These are phyloP conservation scores for Sebastes hubbsi DNA, from an alignment of 2,797 vertebrate species.

Conservation along the genomic window DNA sequence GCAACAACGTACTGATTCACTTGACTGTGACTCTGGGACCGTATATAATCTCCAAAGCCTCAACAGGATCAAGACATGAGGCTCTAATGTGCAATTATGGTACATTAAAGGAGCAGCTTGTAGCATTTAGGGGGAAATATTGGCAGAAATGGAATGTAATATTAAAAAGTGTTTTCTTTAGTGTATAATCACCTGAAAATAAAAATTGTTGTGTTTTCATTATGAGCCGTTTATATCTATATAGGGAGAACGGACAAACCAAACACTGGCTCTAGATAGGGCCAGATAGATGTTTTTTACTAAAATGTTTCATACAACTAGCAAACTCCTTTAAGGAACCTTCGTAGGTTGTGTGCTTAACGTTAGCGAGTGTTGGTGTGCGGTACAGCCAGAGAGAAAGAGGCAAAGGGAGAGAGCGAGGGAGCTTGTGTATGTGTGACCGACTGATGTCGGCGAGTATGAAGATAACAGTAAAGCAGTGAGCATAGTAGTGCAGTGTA, in stretches of 20 bases:
- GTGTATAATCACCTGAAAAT: neutral
- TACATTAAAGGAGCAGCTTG: neutral
- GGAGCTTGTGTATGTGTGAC: too few relatives aligned
- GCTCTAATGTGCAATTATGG: neutral
- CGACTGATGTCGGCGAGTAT: too few relatives aligned
- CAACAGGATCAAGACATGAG: slow-evolving; percentile 8
- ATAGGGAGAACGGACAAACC: neutral
- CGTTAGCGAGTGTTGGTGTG: too few relatives aligned
- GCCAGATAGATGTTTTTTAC: too few relatives aligned
- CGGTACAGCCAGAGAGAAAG: too few relatives aligned
- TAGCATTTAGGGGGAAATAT: neutral
- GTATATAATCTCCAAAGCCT: slow-evolving; percentile 24
- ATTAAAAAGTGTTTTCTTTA: neutral
- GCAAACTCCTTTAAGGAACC: too few relatives aligned
- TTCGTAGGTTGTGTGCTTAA: too few relatives aligned
- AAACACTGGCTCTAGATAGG: neutral
- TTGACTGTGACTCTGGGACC: slow-evolving; percentile 24
- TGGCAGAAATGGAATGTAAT: too few relatives aligned
- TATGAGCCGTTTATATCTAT: neutral
- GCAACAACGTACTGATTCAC: slow-evolving; percentile 43
- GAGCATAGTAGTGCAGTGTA: too few relatives aligned
- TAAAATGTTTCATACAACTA: too few relatives aligned
- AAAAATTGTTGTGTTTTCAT: neutral
- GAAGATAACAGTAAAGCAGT: too few relatives aligned
- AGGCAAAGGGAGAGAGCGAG: too few relatives aligned